These are phyloP conservation scores for Phylloscopus collybita DNA, from an alignment of 2,797 vertebrate species.

Conservation along the genomic window DNA sequence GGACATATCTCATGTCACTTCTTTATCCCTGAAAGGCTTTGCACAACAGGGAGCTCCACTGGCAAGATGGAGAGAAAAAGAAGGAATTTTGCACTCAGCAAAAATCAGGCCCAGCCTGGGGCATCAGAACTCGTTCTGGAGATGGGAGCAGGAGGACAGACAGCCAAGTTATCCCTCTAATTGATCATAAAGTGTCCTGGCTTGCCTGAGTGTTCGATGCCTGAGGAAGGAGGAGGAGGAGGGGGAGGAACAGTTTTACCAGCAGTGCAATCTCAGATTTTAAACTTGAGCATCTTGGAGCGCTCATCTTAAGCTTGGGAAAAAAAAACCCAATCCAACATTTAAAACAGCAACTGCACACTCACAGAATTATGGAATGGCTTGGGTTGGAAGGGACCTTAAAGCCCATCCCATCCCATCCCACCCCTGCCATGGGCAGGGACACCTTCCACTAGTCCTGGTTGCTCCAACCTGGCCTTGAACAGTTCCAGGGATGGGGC, in stretches of 20 bases:
- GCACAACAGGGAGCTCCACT: neutral
- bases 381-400: neutral
- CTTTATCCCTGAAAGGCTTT: conserved; percentile 19
- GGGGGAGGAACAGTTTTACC: neutral
- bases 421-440: too few relatives aligned
- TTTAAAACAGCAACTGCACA: neutral
- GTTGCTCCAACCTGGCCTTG: too few relatives aligned
- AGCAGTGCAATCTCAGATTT: neutral
- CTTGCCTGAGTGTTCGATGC: conserved; percentile 16
- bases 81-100: conserved; percentile 44
- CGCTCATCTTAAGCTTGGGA: neutral
- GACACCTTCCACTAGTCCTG: too few relatives aligned
- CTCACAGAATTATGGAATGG: neutral
- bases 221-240: conserved; percentile 16
- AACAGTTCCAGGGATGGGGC: too few relatives aligned
- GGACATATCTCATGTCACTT: neutral
- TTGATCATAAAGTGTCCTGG: conserved; percentile 23
- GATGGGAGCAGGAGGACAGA: conserved; percentile 17
- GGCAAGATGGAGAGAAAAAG: neutral
- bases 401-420: neutral
- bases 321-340: neutral
- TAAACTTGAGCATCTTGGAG: neutral
- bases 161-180: conserved; percentile 47
- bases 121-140: conserved; percentile 47
- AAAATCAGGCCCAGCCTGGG: conserved; percentile 28